phyloP scores from a whole-genome alignment of 2,888 invertebrate genomes.

The Sepioteuthis lessoniana region DNA sequence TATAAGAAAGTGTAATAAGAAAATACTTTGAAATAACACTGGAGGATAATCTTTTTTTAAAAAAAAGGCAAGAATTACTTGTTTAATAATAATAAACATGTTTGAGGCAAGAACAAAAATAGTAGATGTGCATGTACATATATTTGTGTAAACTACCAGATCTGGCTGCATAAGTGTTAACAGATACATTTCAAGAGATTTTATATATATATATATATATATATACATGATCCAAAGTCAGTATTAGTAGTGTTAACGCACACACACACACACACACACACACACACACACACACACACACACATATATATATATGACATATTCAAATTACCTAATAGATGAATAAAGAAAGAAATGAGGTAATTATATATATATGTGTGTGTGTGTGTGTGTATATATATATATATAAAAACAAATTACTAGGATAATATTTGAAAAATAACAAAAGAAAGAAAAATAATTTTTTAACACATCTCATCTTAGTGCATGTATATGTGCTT shows the following conservation, averaged over 20 bases:
- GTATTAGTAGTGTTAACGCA: background rate
- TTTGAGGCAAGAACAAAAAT: background rate
- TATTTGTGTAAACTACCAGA: background rate
- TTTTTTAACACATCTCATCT: background rate
- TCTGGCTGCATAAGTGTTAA: background rate
- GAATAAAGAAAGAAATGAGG: background rate
- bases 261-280: background rate
- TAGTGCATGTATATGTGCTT: background rate
- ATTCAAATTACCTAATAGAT: background rate
- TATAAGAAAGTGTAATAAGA: too few species aligned
- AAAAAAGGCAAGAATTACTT: too few species aligned
- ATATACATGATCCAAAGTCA: background rate
- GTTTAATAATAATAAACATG: background rate
- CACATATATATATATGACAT: conserved; percentile 24
- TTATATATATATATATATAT: background rate
- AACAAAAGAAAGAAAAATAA: background rate
- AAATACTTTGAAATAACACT: too few species aligned
- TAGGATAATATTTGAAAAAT: background rate
- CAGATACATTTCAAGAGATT: background rate
- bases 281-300: background rate
- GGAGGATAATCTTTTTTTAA: too few species aligned
- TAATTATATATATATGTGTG: background rate
- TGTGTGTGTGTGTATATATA: too few species aligned
- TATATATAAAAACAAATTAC: background rate
- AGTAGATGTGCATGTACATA: background rate